Conservation (phyloP, 2,113 vertebrate genomes). For the Haemorhous mexicanus region DNA sequence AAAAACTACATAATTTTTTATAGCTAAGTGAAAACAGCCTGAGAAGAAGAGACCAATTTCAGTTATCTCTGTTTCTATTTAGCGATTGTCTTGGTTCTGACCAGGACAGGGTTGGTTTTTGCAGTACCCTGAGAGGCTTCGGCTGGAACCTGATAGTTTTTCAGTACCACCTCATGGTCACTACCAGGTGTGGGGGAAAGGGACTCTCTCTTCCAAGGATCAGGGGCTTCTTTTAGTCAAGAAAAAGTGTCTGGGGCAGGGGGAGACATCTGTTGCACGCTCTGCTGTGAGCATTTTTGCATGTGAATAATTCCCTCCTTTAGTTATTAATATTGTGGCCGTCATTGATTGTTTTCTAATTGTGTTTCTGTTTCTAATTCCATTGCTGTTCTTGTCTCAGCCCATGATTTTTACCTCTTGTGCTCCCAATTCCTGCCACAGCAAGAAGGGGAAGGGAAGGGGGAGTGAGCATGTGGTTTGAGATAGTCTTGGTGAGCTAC, state of each 20-base stretch:
- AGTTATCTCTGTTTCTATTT: not conserved
- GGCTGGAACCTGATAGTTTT: not conserved
- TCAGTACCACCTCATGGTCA: not conserved
- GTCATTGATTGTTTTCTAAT: not conserved
- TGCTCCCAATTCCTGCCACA: not conserved
- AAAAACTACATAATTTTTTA: not conserved
- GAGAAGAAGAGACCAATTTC: not conserved
- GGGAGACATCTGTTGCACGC: not conserved
- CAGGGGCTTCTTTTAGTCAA: not conserved
- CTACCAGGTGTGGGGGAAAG: accelerated
- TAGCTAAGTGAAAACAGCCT: not conserved
- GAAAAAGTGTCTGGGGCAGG: too few relatives aligned
- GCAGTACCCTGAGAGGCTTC: not conserved
- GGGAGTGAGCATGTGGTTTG: not conserved
- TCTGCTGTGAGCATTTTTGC: not conserved
- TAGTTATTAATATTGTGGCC: not conserved
- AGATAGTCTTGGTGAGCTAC: not conserved
- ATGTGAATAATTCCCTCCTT: not conserved
- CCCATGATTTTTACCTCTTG: not conserved
- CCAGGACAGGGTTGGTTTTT: not conserved
- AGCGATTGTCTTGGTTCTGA: not conserved
- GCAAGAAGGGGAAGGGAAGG: not conserved
- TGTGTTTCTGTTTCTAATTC: too few relatives aligned
- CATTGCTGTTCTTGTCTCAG: not conserved
- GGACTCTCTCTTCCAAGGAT: not conserved